These are phyloP conservation scores for Euplexia lucipara DNA, from an alignment of 2,888 invertebrate species.

Conservation along the genomic window DNA sequence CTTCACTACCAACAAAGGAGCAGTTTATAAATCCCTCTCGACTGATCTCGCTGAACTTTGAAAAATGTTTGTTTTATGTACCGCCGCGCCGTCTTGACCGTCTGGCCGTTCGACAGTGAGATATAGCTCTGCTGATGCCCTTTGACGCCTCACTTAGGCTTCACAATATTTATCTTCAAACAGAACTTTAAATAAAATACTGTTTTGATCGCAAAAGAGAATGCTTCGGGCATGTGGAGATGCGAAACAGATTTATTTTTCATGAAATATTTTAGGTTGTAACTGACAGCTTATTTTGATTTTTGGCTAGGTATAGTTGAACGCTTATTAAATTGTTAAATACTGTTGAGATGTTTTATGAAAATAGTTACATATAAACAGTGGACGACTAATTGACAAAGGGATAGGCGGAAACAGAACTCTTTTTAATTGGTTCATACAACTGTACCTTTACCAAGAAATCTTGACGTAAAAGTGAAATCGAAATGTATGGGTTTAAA, in stretches of 20 bases:
- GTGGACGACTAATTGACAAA: no score
- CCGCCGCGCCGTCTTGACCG: constrained; percentile 58
- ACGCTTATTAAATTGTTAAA: neutral
- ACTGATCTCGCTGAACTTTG: constrained; percentile 47
- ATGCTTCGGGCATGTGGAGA: constrained; percentile 24
- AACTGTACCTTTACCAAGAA: no score
- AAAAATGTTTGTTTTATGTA: constrained; percentile 64
- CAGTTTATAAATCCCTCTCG: constrained; percentile 33
- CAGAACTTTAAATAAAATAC: constrained; percentile 55
- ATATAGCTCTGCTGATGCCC: constrained; percentile 59
- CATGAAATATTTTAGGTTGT: constrained; percentile 1
- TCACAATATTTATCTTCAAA: constrained; percentile 54
- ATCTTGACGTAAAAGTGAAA: no score
- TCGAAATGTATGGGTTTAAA: no score
- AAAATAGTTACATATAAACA: neutral
- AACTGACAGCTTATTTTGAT: constrained; percentile 18
- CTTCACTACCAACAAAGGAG: constrained; percentile 17
- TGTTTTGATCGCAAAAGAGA: constrained; percentile 48
- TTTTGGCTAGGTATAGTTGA: neutral
- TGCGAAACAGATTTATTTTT: constrained; percentile 33
- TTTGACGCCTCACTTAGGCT: constrained; percentile 66
- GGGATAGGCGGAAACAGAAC: no score
- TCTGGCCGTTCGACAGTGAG: constrained; percentile 63
- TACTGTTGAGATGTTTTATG: neutral
- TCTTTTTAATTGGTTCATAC: no score